Evolutionary conservation across 2,888 invertebrate genomes (phyloP).

Genomic region (Gibbula magus): DNA sequence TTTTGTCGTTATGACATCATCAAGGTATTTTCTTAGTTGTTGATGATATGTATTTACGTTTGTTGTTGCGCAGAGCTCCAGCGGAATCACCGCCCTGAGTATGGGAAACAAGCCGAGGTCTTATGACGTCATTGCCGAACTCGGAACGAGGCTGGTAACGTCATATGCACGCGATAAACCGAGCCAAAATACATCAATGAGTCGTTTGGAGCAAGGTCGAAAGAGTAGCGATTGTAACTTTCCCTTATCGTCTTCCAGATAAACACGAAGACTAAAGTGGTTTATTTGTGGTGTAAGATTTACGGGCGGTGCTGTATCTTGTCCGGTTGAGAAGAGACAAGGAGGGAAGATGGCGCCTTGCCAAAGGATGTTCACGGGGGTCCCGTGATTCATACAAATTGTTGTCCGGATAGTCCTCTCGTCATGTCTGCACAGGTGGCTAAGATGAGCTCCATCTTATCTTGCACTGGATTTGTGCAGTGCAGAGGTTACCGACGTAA

Average conservation of each 20-base stretch:
- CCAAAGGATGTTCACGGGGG: too few relatives aligned
- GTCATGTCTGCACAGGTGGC: too few relatives aligned
- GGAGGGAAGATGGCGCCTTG: too few relatives aligned
- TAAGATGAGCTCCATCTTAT: too few relatives aligned
- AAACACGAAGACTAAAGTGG: background rate
- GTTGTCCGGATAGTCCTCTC: background rate
- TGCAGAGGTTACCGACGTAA: too few relatives aligned
- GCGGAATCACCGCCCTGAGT: too few relatives aligned
- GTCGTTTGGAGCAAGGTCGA: background rate
- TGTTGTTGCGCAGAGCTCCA: too few relatives aligned
- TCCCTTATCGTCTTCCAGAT: background rate
- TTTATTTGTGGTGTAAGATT: background rate
- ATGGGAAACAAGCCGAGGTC: background rate
- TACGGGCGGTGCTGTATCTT: background rate
- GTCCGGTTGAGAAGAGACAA: too few relatives aligned
- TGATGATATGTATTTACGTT: too few relatives aligned
- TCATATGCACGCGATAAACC: background rate
- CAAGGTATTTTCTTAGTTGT: too few relatives aligned
- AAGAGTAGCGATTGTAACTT: background rate
- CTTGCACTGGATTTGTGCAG: too few relatives aligned
- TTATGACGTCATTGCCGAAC: background rate
- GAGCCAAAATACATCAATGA: background rate
- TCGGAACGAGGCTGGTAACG: background rate
- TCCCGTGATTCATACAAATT: background rate
- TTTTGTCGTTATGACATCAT: too few relatives aligned